Evolutionary conservation across 2,113 vertebrate genomes (phyloP).

Genomic region (Catharus bicknelli): DNA sequence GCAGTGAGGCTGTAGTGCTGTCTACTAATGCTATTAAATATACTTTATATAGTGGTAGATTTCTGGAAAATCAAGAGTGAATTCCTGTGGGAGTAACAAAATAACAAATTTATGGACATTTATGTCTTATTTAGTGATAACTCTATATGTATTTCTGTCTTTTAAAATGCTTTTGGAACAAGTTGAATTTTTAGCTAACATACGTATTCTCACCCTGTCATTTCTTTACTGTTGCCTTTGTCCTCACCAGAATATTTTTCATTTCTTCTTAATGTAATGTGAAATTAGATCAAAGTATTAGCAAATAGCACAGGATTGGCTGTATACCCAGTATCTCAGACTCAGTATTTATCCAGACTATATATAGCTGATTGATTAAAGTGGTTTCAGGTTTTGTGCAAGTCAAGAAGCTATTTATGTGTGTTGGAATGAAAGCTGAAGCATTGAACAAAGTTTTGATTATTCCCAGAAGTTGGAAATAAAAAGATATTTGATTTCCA

Average conservation of each 20-base stretch:
- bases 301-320: constrained; percentile 15
- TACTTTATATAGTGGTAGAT: constrained; percentile 6
- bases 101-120: neutral
- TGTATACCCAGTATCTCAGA: constrained; percentile 25
- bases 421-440: constrained; percentile 35
- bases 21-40: constrained; percentile 17
- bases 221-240: constrained; percentile 17
- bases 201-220: neutral
- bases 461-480: constrained; percentile 43
- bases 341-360: constrained; percentile 35
- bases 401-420: constrained; percentile 50
- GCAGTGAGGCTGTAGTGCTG: neutral
- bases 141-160: neutral
- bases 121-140: constrained; percentile 15
- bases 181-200: neutral
- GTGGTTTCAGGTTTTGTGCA: constrained; percentile 50
- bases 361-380: constrained; percentile 44
- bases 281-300: constrained; percentile 57
- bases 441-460: constrained; percentile 39
- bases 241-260: constrained; percentile 16
- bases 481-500: constrained; percentile 28
- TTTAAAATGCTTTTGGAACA: constrained; percentile 19
- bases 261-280: constrained; percentile 30
- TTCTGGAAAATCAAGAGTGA: constrained; percentile 27
- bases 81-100: neutral